Evolutionary conservation across 2,888 invertebrate genomes (phyloP).

Genomic region (Prosapia bicincta): DNA sequence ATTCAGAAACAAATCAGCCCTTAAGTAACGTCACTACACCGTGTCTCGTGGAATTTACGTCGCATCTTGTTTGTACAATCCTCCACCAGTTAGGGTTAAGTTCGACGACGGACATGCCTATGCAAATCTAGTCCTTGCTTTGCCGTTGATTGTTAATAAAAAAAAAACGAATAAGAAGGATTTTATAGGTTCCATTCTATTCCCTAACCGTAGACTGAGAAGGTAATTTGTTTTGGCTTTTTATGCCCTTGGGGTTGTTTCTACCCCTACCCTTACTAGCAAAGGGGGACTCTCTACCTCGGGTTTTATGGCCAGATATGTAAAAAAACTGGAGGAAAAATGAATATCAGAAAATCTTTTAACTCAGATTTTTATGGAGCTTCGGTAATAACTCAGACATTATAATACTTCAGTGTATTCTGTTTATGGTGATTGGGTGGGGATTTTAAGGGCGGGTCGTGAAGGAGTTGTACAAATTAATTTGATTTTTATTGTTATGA

Average conservation of each 20-base stretch:
- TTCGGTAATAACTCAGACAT: not conserved
- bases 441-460: not conserved
- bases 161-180: not conserved
- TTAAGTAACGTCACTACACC: not conserved
- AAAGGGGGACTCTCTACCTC: not conserved
- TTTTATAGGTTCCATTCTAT: not conserved
- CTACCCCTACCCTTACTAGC: not conserved
- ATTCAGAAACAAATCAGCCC: not conserved
- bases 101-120: not conserved
- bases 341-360: constrained; percentile 2
- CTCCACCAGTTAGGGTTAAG: not conserved
- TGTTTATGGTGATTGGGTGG: not conserved
- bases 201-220: not conserved
- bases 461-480: not conserved
- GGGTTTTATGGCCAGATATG: not conserved
- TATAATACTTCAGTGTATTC: not conserved
- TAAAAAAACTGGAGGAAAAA: not conserved
- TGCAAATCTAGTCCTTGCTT: not conserved
- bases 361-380: not conserved
- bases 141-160: not conserved
- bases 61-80: not conserved
- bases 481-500: not conserved
- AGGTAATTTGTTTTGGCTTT: not conserved
- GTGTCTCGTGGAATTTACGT: not conserved
- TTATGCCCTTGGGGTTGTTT: not conserved